Evolutionary conservation across 2,797 vertebrate species (phyloP), one percentile per base, ranked within the genome.

Genomic region (Crotalus adamanteus): DNA sequence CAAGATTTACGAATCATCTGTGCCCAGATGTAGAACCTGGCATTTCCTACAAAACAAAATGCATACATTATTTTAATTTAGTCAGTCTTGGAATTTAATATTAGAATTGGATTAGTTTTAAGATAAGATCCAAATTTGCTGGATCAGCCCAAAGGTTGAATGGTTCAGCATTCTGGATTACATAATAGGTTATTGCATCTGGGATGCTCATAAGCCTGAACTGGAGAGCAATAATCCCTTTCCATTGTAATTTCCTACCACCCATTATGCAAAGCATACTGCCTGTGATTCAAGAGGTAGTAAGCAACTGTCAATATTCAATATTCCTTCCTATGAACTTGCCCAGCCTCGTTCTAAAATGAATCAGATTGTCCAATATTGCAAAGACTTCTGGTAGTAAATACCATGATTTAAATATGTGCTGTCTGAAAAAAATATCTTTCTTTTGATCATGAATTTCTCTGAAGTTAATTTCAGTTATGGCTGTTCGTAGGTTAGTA

Each of bases 81-180:
- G 90, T 25, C 0, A 2, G 86, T 31, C 78, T 2, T 0, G 0
- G 31, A 20, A 18, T 88, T 78, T 87, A 78, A 78, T 42, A 20
- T 3, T 22, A 78, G 31, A 78, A 42, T 78, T 78, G 37, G 73
- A 42, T 78, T 78, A 78, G 42, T 22, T 78, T 78, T 78, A 78
- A 42, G 20, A 78, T 47, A 42, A 78, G 73, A 78, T 78, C 37
- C 73, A 78, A 78, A 42, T 78, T 78, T 78, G 18, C 20, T 78
- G 20, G 37, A 42, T 78, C 20, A 42, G 31, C 37, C 7, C 69
- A 42, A 22, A 78, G 37, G 3, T 20, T 22, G 42, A 1, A 42
- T 22, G 20, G 73, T 47, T 78, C 20, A 42, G 37, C 37, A 42
- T 78, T 78, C 73, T 78, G 20, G 3, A 78, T 78, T 22, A 25